phyloP scores from a whole-genome alignment of 2,888 invertebrate species.

The Harpalus rubripes region DNA sequence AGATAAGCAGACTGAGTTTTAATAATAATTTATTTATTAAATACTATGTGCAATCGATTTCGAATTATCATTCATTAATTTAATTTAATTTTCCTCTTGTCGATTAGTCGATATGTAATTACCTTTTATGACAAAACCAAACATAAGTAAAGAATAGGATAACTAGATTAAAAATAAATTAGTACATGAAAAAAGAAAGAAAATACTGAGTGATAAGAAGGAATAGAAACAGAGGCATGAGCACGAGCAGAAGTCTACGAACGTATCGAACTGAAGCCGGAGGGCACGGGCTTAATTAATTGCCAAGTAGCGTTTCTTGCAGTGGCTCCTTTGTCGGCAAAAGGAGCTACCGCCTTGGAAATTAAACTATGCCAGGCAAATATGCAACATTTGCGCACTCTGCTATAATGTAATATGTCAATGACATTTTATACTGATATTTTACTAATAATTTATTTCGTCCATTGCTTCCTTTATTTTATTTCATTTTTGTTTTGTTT shows the following conservation, averaged over 20 bases:
- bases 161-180: not conserved
- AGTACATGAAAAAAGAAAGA: not conserved
- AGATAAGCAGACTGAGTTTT: no score
- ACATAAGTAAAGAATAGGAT: not conserved
- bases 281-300: conserved; percentile 73
- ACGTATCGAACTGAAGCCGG: conserved; percentile 62
- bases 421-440: conserved; percentile 76
- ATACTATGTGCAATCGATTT: no score
- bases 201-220: not conserved
- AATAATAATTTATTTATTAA: no score
- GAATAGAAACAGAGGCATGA: not conserved
- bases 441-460: conserved; percentile 69
- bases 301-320: conserved; percentile 72
- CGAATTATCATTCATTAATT: no score
- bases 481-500: not conserved
- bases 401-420: conserved; percentile 76
- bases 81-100: no score
- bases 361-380: conserved; percentile 77
- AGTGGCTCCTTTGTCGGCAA: conserved; percentile 75
- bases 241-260: conserved; percentile 18
- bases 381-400: conserved; percentile 75
- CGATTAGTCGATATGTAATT: no score
- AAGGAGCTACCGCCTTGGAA: conserved; percentile 74
- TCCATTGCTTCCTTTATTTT: conserved; percentile 4
- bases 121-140: not conserved